Evolutionary conservation across 2,113 vertebrate genomes (phyloP).

Genomic region (Podocnemis expansa): DNA sequence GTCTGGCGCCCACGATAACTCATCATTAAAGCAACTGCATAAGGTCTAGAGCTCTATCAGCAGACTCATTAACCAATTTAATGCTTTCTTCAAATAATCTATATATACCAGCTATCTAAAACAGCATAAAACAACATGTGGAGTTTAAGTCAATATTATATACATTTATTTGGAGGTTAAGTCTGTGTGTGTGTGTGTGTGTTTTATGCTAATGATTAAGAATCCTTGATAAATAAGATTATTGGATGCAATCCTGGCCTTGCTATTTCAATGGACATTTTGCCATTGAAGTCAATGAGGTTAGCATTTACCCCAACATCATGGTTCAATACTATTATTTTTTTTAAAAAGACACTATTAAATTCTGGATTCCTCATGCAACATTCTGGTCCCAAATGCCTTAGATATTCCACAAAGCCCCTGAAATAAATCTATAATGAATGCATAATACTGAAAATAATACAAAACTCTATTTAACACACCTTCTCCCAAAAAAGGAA

Average conservation of each 20-base stretch:
- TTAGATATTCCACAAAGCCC: background rate
- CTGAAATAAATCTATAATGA: constrained; percentile 30
- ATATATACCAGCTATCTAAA: background rate
- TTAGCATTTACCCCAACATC: background rate
- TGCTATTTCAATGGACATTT: background rate
- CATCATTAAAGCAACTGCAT: background rate
- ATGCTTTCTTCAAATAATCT: background rate
- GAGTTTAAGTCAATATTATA: background rate
- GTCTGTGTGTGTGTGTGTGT: too few relatives aligned
- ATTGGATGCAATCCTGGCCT: background rate
- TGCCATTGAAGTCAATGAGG: background rate
- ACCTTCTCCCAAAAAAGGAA: constrained; percentile 12
- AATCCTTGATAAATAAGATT: background rate
- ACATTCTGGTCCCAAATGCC: background rate
- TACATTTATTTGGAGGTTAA: too few relatives aligned
- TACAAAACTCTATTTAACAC: background rate
- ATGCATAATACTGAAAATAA: background rate
- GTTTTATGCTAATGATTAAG: background rate
- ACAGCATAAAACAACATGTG: background rate
- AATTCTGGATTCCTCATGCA: background rate
- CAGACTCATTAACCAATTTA: background rate
- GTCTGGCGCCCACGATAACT: background rate
- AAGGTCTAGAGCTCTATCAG: background rate
- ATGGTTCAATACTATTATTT: background rate
- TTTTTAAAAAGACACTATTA: too few relatives aligned